These are phyloP conservation scores for Clivina fossor DNA, from an alignment of 2,888 invertebrate genomes.

Conservation along the genomic window DNA sequence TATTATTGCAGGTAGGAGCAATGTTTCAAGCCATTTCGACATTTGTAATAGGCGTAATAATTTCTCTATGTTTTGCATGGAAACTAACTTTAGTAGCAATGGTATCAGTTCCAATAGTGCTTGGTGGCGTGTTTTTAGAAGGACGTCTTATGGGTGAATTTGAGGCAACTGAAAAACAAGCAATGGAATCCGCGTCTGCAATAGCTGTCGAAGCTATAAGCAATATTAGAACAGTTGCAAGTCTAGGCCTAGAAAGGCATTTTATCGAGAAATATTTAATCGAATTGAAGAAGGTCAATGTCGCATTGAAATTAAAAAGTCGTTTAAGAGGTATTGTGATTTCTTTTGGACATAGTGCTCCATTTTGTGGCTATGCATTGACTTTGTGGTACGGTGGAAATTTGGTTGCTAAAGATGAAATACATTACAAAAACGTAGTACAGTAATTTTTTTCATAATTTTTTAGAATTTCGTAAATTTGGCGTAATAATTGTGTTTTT, in stretches of 20 bases:
- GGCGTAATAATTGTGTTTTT: too few species aligned
- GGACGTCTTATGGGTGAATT: slow-evolving; percentile 47
- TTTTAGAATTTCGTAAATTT: too few species aligned
- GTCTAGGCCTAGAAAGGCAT: slow-evolving; percentile 59
- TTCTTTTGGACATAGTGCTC: slow-evolving; percentile 69
- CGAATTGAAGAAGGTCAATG: slow-evolving; percentile 57
- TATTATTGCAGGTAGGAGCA: too few species aligned
- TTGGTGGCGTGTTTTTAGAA: slow-evolving; percentile 67
- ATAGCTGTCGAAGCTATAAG: slow-evolving; percentile 66
- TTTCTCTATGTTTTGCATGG: slow-evolving; percentile 69
- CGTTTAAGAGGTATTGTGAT: slow-evolving; percentile 69
- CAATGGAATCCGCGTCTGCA: slow-evolving; percentile 67
- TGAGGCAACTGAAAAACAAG: slow-evolving; percentile 59
- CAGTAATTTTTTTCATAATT: slow-evolving; percentile 63
- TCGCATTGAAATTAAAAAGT: slow-evolving; percentile 58
- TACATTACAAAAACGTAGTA: slow-evolving; percentile 68
- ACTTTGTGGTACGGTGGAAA: slow-evolving; percentile 73
- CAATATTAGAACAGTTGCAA: slow-evolving; percentile 66
- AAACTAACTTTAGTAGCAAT: slow-evolving; percentile 69
- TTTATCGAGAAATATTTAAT: slow-evolving; percentile 59
- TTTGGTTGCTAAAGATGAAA: slow-evolving; percentile 62
- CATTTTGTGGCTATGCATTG: slow-evolving; percentile 71
- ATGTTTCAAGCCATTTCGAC: slow-evolving; percentile 69
- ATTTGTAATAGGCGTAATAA: slow-evolving; percentile 61
- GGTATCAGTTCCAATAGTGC: slow-evolving; percentile 67